Evolutionary conservation across 2,797 vertebrate species (phyloP).

Genomic region (Tamandua tetradactyla): DNA sequence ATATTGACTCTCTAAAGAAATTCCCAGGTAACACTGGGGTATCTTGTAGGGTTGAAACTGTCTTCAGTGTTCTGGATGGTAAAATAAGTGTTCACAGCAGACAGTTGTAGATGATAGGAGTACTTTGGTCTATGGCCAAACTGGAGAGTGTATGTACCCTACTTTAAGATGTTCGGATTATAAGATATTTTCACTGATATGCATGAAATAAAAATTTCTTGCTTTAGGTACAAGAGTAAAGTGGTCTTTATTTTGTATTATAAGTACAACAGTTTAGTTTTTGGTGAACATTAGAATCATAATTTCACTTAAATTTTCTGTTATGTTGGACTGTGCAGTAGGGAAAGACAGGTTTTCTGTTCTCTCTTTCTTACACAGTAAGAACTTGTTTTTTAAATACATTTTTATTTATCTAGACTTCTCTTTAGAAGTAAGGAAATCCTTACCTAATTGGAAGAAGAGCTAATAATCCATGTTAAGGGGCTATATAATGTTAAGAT

Average conservation of each 20-base stretch:
- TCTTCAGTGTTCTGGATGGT: background rate
- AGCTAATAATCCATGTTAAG: background rate
- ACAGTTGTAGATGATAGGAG: background rate
- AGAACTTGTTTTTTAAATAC: slow-evolving; percentile 9
- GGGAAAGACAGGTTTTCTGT: background rate
- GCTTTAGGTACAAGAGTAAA: background rate
- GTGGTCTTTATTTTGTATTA: background rate
- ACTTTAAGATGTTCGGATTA: background rate
- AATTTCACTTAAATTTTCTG: background rate
- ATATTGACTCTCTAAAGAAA: background rate
- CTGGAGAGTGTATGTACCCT: background rate
- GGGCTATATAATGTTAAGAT: background rate
- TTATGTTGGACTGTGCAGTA: background rate
- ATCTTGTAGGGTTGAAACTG: slow-evolving; percentile 18
- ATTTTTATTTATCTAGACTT: background rate
- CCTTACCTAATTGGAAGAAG: background rate
- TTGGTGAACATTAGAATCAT: background rate
- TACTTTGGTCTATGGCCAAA: background rate
- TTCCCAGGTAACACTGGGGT: background rate
- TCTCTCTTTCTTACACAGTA: background rate
- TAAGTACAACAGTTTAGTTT: background rate
- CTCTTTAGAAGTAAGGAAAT: background rate
- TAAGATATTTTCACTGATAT: background rate
- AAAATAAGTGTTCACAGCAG: background rate
- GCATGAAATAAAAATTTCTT: slow-evolving; percentile 8